A percentile compares a stretch with the other conserved stretches of the same genome.
These are phyloP conservation scores for Lamellibrachia luymesi DNA, from an alignment of 1,140 invertebrate species.

Conservation along the genomic window DNA sequence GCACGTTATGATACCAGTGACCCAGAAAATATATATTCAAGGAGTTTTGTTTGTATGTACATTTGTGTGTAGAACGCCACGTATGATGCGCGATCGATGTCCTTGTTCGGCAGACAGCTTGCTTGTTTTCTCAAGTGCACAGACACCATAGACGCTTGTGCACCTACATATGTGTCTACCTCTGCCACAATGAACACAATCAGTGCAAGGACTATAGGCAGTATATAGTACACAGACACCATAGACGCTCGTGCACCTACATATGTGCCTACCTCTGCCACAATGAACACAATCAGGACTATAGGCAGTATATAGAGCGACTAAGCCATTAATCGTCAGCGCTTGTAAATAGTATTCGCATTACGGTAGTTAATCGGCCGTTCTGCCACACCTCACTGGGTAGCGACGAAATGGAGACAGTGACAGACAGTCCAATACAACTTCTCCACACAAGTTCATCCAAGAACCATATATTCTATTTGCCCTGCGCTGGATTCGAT, in stretches of 20 bases:
- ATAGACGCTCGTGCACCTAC: too few relatives aligned
- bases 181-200: neutral
- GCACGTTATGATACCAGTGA: neutral
- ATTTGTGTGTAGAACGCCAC: neutral
- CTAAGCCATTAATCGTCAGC: neutral
- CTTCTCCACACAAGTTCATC: too few relatives aligned
- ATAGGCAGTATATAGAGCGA: neutral
- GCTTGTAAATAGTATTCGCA: neutral
- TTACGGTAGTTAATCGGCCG: neutral
- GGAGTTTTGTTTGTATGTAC: neutral
- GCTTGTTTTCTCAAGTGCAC: neutral
- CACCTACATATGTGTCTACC: neutral
- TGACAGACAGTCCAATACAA: neutral
- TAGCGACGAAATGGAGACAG: too few relatives aligned
- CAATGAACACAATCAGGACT: neutral
- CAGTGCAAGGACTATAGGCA: neutral
- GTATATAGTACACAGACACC: too few relatives aligned
- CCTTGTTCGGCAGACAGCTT: neutral
- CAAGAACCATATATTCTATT: too few relatives aligned
- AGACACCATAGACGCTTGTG: neutral
- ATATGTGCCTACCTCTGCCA: too few relatives aligned
- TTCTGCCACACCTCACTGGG: neutral
- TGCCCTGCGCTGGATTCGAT: too few relatives aligned
- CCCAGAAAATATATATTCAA: neutral
- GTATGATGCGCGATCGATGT: neutral